Evolutionary conservation across 2,888 invertebrate genomes (phyloP).

Genomic region (Resseliella maxima): DNA sequence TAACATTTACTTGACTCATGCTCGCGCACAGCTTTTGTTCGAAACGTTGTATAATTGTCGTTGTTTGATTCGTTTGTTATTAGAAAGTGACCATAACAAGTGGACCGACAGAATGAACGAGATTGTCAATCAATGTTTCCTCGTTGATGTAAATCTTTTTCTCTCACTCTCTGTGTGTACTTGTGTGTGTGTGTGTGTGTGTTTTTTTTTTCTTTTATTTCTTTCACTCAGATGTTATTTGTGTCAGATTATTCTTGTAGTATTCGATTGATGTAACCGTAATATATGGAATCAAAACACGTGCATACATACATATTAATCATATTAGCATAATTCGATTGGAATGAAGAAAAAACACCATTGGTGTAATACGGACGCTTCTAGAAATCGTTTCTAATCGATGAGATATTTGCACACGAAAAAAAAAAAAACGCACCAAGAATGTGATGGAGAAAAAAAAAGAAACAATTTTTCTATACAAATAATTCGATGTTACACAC

Average conservation of each 20-base stretch:
- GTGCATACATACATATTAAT: too few relatives aligned
- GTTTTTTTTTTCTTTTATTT: too few relatives aligned
- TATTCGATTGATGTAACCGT: too few relatives aligned
- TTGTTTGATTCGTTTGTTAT: constrained; percentile 37
- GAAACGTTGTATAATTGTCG: constrained; percentile 31
- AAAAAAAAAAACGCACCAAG: neutral
- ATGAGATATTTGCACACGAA: neutral
- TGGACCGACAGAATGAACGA: neutral
- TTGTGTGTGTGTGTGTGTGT: too few relatives aligned
- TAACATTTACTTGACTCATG: constrained; percentile 6
- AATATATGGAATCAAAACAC: too few relatives aligned
- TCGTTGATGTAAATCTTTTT: neutral
- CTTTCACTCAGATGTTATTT: too few relatives aligned
- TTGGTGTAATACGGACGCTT: neutral
- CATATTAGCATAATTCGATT: constrained; percentile 9
- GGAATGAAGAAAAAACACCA: neutral
- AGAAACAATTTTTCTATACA: neutral
- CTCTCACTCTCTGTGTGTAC: too few relatives aligned
- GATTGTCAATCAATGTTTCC: neutral
- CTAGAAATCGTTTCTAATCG: constrained; percentile 31
- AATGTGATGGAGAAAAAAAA: neutral
- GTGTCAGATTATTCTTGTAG: too few relatives aligned
- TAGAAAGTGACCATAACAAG: constrained; percentile 8
- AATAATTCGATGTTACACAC: neutral
- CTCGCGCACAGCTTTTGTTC: neutral